Percentiles rank a stretch among this genome's conserved stretches.
Conservation (phyloP, 2,888 invertebrate genomes). For the Athetis lepigone region DNA sequence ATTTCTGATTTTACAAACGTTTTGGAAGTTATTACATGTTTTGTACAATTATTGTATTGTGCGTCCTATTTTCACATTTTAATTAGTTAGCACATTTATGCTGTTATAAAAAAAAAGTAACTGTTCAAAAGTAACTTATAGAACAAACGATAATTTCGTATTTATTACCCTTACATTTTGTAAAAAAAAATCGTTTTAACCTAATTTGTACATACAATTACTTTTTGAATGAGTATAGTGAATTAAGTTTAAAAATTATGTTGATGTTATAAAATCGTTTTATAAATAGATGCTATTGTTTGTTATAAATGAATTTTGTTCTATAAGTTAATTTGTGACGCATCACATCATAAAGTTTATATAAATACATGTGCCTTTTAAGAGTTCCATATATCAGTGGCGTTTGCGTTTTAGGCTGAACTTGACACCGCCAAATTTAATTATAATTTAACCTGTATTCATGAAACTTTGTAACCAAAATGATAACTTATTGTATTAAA, state of each 20-base stretch:
- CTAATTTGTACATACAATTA: not conserved
- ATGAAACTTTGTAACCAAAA: too few relatives aligned
- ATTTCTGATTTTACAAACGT: too few relatives aligned
- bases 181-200: not conserved
- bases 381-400: slow-evolving; percentile 65
- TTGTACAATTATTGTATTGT: too few relatives aligned
- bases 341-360: slow-evolving; percentile 42
- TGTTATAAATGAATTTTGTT: slow-evolving; percentile 35
- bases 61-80: slow-evolving; percentile 4
- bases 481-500: too few relatives aligned
- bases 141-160: slow-evolving; percentile 37
- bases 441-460: too few relatives aligned
- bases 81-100: slow-evolving; percentile 51
- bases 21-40: too few relatives aligned
- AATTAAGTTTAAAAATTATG: slow-evolving; percentile 11
- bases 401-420: not conserved
- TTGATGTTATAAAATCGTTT: not conserved
- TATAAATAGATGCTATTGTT: not conserved
- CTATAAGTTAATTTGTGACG: slow-evolving; percentile 53
- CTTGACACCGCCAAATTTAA: too few relatives aligned
- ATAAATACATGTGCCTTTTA: slow-evolving; percentile 62
- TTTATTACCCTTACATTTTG: not conserved
- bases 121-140: slow-evolving; percentile 49
- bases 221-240: not conserved
- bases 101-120: slow-evolving; percentile 11